phyloP scores from a whole-genome alignment of 2,113 vertebrate genomes.

The Camelus dromedarius region DNA sequence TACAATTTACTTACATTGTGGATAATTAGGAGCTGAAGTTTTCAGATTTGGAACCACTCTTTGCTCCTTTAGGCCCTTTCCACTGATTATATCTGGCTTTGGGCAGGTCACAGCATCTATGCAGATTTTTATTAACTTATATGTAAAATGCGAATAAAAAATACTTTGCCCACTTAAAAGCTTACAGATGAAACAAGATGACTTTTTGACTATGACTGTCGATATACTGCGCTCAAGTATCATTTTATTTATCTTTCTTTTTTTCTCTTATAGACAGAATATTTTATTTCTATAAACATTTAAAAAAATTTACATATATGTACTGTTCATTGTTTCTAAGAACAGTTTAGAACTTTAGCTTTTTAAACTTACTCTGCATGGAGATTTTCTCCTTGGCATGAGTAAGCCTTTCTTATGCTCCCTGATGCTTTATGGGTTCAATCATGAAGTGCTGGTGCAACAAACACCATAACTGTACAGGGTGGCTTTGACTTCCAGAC shows the following conservation, averaged over 20 bases:
- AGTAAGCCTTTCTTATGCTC: not conserved
- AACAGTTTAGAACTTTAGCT: too few relatives aligned
- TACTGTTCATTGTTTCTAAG: too few relatives aligned
- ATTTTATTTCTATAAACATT: too few relatives aligned
- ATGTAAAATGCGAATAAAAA: not conserved
- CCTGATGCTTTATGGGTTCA: not conserved
- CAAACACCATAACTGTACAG: not conserved
- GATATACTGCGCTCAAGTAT: not conserved
- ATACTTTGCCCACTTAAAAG: not conserved
- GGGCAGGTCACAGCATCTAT: not conserved
- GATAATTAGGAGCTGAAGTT: not conserved
- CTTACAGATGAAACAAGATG: not conserved
- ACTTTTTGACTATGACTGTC: not conserved
- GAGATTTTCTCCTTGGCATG: not conserved
- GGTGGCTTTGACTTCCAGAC: not conserved
- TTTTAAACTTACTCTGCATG: too few relatives aligned
- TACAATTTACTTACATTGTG: not conserved
- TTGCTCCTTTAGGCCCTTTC: not conserved
- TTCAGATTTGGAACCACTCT: not conserved
- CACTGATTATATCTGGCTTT: not conserved
- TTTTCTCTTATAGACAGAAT: too few relatives aligned
- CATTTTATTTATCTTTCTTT: not conserved
- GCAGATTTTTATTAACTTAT: not conserved
- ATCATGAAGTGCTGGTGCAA: not conserved
- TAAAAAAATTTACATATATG: too few relatives aligned